These are phyloP conservation scores for Cephalopachus bancanus DNA, from an alignment of 2,797 vertebrate species.

Conservation along the genomic window DNA sequence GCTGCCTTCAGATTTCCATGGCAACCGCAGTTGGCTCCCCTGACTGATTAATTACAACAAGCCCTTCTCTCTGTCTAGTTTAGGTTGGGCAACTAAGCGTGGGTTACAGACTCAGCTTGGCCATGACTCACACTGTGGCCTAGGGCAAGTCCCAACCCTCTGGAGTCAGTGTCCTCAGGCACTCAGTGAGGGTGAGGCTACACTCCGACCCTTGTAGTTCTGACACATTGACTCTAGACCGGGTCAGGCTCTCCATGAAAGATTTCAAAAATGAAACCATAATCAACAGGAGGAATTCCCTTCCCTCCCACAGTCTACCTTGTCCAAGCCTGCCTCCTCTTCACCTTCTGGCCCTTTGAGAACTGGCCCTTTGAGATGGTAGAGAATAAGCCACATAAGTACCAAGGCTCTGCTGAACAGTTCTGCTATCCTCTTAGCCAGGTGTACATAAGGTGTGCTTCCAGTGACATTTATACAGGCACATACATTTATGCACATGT, in stretches of 20 bases:
- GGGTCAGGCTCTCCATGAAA: not conserved
- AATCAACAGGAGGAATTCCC: not conserved
- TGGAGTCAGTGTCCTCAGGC: not conserved
- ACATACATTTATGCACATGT: not conserved
- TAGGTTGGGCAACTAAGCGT: not conserved
- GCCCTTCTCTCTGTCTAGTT: not conserved
- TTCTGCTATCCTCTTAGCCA: not conserved
- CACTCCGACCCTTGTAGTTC: not conserved
- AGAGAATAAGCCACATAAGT: not conserved
- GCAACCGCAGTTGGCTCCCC: constrained; percentile 45
- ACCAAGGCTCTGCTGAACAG: not conserved
- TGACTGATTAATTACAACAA: not conserved
- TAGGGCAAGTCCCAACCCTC: not conserved
- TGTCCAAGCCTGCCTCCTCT: not conserved
- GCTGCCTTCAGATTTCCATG: constrained; percentile 53
- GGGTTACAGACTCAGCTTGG: not conserved
- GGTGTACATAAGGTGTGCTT: not conserved
- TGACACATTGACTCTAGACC: not conserved
- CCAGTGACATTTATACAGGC: not conserved
- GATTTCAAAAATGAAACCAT: not conserved
- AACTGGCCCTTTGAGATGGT: not conserved
- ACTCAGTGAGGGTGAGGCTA: not conserved
- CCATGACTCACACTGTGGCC: not conserved
- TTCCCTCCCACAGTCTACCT: not conserved
- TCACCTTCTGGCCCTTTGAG: not conserved